Percentiles rank a stretch among this genome's conserved stretches.
phyloP scores from a whole-genome alignment of 2,797 vertebrate genomes.

The Scomberomorus guttatus region DNA sequence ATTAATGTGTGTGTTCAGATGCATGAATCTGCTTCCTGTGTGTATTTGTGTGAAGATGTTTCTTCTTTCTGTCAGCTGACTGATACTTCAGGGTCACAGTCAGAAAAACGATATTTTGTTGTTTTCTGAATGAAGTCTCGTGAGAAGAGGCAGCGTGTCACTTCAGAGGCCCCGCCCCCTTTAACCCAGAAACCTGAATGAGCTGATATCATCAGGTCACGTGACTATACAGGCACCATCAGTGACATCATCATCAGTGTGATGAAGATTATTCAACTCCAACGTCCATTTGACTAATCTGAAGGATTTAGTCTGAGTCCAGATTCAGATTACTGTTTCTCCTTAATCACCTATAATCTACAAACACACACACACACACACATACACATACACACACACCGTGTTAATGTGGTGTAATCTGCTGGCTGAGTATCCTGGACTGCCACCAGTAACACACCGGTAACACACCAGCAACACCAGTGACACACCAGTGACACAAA shows the following conservation, averaged over 20 bases:
- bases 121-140: conserved; percentile 17
- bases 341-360: conserved; percentile 80
- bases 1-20: neutral
- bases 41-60: neutral
- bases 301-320: conserved; percentile 73
- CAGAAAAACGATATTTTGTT: neutral
- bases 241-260: conserved; percentile 43
- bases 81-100: neutral
- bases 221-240: conserved; percentile 23
- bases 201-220: conserved; percentile 3
- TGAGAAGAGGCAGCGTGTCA: neutral
- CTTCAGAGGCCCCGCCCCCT: neutral
- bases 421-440: conserved; percentile 29
- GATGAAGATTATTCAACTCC: conserved; percentile 67
- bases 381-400: neutral
- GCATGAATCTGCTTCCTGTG: too few relatives aligned
- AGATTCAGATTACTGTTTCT: conserved; percentile 77
- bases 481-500: too few relatives aligned
- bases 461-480: too few relatives aligned
- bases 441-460: conserved; percentile 22
- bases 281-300: conserved; percentile 72
- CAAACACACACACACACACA: conserved; percentile 39
- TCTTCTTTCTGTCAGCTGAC: neutral
- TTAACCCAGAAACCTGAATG: conserved; percentile 9
- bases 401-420: conserved; percentile 56